These are phyloP conservation scores for Melanotaenia parkinsoni DNA, from an alignment of 2,797 vertebrate species.

Conservation along the genomic window DNA sequence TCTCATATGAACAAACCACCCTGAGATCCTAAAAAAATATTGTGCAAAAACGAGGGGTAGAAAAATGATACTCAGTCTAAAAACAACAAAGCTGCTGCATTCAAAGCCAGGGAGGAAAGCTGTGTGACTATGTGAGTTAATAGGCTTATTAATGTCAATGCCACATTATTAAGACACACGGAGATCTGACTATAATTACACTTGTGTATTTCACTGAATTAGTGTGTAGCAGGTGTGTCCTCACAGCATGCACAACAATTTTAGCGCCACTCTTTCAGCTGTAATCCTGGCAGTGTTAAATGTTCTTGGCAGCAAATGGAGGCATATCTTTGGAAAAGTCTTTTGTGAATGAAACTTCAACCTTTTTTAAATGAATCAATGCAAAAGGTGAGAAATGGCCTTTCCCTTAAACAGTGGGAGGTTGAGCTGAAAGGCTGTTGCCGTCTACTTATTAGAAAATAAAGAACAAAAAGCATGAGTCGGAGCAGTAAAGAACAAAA, in stretches of 20 bases:
- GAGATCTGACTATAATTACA: background rate
- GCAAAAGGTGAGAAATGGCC: background rate
- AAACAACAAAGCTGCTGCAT: background rate
- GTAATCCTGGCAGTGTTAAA: background rate
- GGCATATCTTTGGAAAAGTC: background rate
- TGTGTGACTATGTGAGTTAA: constrained; percentile 1
- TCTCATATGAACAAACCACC: background rate
- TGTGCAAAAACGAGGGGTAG: no score
- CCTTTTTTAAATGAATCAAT: background rate
- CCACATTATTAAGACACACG: background rate
- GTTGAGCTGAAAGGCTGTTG: background rate
- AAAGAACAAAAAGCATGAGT: no score
- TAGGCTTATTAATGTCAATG: background rate
- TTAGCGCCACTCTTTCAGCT: background rate
- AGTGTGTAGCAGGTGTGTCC: background rate
- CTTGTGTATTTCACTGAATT: background rate
- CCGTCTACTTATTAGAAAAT: background rate
- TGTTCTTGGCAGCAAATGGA: background rate
- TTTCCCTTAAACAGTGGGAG: background rate
- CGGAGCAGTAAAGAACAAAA: no score
- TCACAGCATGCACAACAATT: background rate
- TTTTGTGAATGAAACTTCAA: background rate
- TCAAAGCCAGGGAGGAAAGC: background rate
- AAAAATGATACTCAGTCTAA: background rate
- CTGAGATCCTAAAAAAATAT: background rate